phyloP scores from a whole-genome alignment of 2,888 invertebrate genomes.

The Schrankia costaestrigalis region DNA sequence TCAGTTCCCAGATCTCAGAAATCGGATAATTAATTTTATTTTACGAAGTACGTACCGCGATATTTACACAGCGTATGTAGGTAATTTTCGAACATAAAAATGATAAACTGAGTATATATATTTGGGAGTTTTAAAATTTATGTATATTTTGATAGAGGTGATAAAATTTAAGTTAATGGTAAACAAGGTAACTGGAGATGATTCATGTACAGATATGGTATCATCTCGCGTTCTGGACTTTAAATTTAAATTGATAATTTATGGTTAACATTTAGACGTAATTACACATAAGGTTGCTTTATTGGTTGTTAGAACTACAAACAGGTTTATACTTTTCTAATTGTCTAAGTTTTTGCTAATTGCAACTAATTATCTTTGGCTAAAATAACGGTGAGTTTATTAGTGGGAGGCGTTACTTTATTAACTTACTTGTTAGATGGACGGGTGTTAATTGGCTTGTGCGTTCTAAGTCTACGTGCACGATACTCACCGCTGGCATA shows the following conservation, averaged over 20 bases:
- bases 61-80: constrained; percentile 10
- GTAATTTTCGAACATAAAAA: constrained; percentile 20
- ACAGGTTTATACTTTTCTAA: too few species aligned
- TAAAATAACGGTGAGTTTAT: constrained; percentile 20
- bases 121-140: constrained; percentile 10
- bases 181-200: constrained; percentile 1
- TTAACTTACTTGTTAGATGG: constrained; percentile 38
- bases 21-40: constrained; percentile 16
- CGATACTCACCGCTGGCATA: constrained; percentile 73
- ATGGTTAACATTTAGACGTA: too few species aligned
- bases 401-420: constrained; percentile 30
- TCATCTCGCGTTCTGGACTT: too few species aligned
- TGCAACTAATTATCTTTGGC: too few species aligned
- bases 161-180: constrained; percentile 10
- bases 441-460: constrained; percentile 39
- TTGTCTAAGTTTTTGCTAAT: too few species aligned
- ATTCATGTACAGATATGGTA: too few species aligned
- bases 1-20: constrained; percentile 4
- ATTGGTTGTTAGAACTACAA: too few species aligned
- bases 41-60: constrained; percentile 9
- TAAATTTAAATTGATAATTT: too few species aligned
- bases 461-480: constrained; percentile 48
- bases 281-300: too few species aligned
- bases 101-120: constrained; percentile 9
- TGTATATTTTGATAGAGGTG: constrained; percentile 7